Evolutionary conservation across 2,888 invertebrate species (phyloP).

Genomic region (Sphaerophoria rueppellii): DNA sequence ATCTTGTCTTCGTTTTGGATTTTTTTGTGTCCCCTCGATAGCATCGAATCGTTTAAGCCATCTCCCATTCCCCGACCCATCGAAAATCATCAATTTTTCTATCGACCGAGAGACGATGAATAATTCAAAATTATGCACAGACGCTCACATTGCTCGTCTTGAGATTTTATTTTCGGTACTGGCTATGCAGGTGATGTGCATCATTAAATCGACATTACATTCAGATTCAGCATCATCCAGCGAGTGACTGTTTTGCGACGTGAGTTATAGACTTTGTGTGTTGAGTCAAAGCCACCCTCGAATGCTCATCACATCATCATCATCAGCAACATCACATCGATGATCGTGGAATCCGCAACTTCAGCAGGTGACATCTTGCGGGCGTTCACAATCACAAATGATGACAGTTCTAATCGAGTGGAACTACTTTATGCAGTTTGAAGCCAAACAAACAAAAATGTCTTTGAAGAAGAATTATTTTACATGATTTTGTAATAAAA

Average conservation of each 20-base stretch:
- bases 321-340: slow-evolving; percentile 35
- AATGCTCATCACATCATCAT: slow-evolving; percentile 32
- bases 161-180: slow-evolving; percentile 28
- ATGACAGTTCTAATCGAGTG: slow-evolving; percentile 56
- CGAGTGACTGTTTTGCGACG: slow-evolving; percentile 15
- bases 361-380: slow-evolving; percentile 71
- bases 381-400: slow-evolving; percentile 67
- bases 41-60: slow-evolving; percentile 5
- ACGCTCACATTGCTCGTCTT: slow-evolving; percentile 38
- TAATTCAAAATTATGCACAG: slow-evolving; percentile 68
- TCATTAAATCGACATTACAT: slow-evolving; percentile 72
- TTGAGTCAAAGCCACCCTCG: slow-evolving; percentile 47
- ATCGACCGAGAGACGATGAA: slow-evolving; percentile 58
- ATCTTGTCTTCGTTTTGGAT: background rate
- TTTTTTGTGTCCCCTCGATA: slow-evolving; percentile 6
- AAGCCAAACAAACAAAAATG: background rate
- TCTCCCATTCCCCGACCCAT: background rate
- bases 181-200: slow-evolving; percentile 67
- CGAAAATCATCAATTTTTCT: slow-evolving; percentile 32
- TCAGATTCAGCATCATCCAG: slow-evolving; percentile 61
- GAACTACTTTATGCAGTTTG: slow-evolving; percentile 1
- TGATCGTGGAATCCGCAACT: slow-evolving; percentile 61
- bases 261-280: slow-evolving; percentile 30
- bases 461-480: slow-evolving; percentile 49
- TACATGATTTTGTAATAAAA: slow-evolving; percentile 74